These are phyloP conservation scores for Geotrypetes seraphini DNA, from an alignment of 2,797 vertebrate genomes.

Conservation along the genomic window DNA sequence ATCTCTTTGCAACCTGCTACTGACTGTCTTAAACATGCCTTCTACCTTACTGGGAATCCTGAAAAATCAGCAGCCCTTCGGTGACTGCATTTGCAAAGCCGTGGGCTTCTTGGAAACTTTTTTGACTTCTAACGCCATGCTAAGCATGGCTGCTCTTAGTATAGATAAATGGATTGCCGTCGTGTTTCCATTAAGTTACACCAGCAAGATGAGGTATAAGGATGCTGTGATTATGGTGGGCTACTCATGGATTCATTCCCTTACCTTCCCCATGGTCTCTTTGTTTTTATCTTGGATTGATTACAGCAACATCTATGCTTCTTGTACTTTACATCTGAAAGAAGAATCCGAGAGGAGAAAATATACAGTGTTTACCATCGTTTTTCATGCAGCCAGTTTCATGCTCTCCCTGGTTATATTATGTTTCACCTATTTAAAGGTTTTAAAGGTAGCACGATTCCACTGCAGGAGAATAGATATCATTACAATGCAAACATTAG, in stretches of 20 bases:
- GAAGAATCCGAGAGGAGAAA: slow-evolving; percentile 43
- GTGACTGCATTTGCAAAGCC: slow-evolving; percentile 43
- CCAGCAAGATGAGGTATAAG: slow-evolving; percentile 62
- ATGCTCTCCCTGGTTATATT: slow-evolving; percentile 56
- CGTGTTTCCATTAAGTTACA: slow-evolving; percentile 63
- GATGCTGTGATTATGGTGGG: slow-evolving; percentile 56
- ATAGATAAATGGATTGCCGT: slow-evolving; percentile 68
- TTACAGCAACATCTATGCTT: slow-evolving; percentile 59
- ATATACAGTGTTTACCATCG: slow-evolving; percentile 55
- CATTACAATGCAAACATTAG: slow-evolving; percentile 65
- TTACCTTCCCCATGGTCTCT: slow-evolving; percentile 51
- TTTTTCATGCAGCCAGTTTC: slow-evolving; percentile 60
- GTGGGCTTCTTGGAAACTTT: slow-evolving; percentile 64
- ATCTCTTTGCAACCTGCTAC: slow-evolving; percentile 66
- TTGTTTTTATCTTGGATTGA: slow-evolving; percentile 59
- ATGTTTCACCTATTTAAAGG: slow-evolving; percentile 64
- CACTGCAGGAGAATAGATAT: slow-evolving; percentile 68
- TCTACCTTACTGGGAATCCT: slow-evolving; percentile 54
- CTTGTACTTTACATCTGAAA: slow-evolving; percentile 55
- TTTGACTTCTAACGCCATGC: slow-evolving; percentile 56
- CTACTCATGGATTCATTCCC: slow-evolving; percentile 60
- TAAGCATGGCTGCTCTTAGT: slow-evolving; percentile 69
- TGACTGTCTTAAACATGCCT: slow-evolving; percentile 59
- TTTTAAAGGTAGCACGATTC: slow-evolving; percentile 61
- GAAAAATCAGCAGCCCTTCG: slow-evolving; percentile 50